A percentile compares a stretch with the other conserved stretches of the same genome.
These are phyloP conservation scores for Psittacula echo DNA, from an alignment of 2,797 vertebrate species.

Conservation along the genomic window DNA sequence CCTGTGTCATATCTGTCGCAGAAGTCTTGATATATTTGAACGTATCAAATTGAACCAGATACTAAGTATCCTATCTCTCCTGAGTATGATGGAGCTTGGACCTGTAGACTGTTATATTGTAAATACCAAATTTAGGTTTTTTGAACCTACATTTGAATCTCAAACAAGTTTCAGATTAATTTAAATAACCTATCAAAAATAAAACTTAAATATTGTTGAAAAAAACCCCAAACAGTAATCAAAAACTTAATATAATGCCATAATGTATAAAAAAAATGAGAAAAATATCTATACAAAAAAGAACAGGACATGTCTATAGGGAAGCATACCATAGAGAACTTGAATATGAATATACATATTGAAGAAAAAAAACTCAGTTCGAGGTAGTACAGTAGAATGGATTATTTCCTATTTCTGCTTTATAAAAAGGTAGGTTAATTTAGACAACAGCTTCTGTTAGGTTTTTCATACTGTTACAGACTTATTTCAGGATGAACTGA, in stretches of 20 bases:
- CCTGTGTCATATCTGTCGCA: background rate
- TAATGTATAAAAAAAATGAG: background rate
- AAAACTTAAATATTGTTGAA: background rate
- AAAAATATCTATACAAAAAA: background rate
- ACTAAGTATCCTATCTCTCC: background rate
- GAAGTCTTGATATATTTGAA: background rate
- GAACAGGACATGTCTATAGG: background rate
- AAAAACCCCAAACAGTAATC: background rate
- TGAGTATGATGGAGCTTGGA: background rate
- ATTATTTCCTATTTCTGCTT: conserved; percentile 13
- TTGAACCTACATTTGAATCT: background rate
- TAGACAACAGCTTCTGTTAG: background rate
- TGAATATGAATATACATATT: background rate
- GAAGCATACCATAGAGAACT: background rate
- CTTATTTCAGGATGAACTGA: conserved; percentile 56
- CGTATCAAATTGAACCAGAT: background rate
- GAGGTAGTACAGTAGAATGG: background rate
- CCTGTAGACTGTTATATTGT: background rate
- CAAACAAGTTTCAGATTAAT: background rate
- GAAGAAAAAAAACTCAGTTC: background rate
- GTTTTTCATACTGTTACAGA: conserved; percentile 30
- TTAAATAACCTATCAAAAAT: background rate
- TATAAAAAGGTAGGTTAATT: conserved; percentile 55
- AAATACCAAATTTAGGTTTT: background rate
- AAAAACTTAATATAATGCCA: background rate